Percentiles rank a stretch among this genome's conserved stretches.
These are phyloP conservation scores for Thaumatotibia leucotreta DNA, from an alignment of 1,140 invertebrate species.

Conservation along the genomic window DNA sequence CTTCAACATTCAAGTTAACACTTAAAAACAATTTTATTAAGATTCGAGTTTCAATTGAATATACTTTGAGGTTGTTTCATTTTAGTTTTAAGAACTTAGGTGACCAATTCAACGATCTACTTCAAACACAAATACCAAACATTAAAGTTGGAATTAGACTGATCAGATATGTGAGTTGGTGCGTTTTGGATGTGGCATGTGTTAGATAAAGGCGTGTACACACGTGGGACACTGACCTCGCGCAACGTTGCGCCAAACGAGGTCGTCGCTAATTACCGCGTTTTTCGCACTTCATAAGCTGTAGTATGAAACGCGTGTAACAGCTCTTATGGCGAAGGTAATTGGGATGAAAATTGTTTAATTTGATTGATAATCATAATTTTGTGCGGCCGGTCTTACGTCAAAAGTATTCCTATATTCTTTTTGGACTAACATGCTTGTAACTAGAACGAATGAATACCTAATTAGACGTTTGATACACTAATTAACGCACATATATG, in stretches of 20 bases:
- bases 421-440: neutral
- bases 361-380: neutral
- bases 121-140: neutral
- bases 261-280: slow-evolving; percentile 15
- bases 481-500: neutral
- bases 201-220: slow-evolving; percentile 3
- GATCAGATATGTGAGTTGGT: neutral
- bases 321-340: neutral
- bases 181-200: neutral
- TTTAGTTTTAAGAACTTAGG: neutral
- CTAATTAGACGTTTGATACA: neutral
- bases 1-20: neutral
- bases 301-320: neutral
- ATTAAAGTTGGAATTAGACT: neutral
- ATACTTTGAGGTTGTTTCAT: too few relatives aligned
- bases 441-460: neutral
- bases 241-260: slow-evolving; percentile 17
- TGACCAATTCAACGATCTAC: neutral
- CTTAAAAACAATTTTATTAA: neutral
- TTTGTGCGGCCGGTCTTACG: neutral
- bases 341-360: neutral
- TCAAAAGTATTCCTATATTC: neutral
- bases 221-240: slow-evolving; percentile 27
- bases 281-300: slow-evolving; percentile 14
- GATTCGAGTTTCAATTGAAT: neutral